Base-by-base conservation (phyloP, 2,888 invertebrate genomes). In the Sminthurinus aureus region DNA sequence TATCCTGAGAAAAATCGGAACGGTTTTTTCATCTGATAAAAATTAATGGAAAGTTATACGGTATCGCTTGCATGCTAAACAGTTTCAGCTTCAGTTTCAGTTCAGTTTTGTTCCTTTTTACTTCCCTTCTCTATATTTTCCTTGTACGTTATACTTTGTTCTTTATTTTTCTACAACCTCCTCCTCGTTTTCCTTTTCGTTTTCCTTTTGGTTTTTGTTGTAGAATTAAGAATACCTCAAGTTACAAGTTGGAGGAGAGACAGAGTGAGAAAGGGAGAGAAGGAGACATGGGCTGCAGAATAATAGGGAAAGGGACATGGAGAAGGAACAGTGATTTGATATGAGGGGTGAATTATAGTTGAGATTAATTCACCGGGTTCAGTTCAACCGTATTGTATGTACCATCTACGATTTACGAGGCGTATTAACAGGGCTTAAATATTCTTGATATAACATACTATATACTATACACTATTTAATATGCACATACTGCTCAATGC, bases 1-100 rank as follows among this genome's bases (percentile, higher is more conserved):
- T 82, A 80, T 78, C 77, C 64, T 78, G 74, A 84, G 81, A 82
- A 84, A 85, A 85, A 83, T 78, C 24, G 64, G 66, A 75, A 51
- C 75, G 20, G 20, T 75, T 69, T 69, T 52, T 75, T 18, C 26
- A 77, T 77, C 77, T 77, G 77, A 77, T 77, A 77, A 77, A 77
- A 77, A 50, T 71, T 52, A 77, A 52, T 51, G 77, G 20, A 52
- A 52, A 51, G 4, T 18, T 58, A 52, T 20, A 77, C 15, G 58
- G 77, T 58, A 13, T 52, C 52, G 58, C 58, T 24, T 77, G 58
- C 38, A 77, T 77, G 15, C 22, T 24, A 52, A 77, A 58, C 58
- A 77, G 77, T n/a, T 52, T 20, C 24, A 22, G 50, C 58, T 77
- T 24, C 77, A 58, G 13, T 2, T 50, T 20, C 75, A n/a, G 38